Conservation (phyloP, 92 coral and sea anemone genomes). For the Phymanthus crucifer region DNA sequence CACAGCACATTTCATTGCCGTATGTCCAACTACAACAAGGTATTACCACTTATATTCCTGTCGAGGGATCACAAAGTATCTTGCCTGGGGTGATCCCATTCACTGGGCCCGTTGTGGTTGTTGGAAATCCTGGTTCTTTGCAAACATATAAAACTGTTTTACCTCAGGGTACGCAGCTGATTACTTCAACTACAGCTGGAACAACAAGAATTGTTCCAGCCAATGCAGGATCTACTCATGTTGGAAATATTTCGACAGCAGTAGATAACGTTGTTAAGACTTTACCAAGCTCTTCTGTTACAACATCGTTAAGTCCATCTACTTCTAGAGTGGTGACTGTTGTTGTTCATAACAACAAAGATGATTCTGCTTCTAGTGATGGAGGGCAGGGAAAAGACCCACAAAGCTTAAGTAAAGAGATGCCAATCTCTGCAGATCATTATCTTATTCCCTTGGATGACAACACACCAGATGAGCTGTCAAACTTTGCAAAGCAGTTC, state of each 20-base stretch:
- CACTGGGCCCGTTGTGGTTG: conserved; percentile 30
- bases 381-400: background rate
- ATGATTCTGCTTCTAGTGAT: background rate
- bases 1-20: conserved; percentile 19
- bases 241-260: conserved; percentile 20
- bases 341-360: conserved; percentile 26
- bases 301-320: conserved; percentile 9
- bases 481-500: conserved; percentile 76
- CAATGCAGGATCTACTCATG: conserved; percentile 11
- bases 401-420: background rate
- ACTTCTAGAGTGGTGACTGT: conserved; percentile 20
- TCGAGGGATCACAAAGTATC: conserved; percentile 30
- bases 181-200: conserved; percentile 40
- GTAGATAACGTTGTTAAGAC: conserved; percentile 10
- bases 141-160: conserved; percentile 42
- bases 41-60: conserved; percentile 34
- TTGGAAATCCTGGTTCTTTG: conserved; percentile 24
- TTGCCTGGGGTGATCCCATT: conserved; percentile 34
- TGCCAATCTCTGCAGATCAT: background rate
- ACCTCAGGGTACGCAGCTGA: conserved; percentile 42
- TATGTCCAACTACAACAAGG: conserved; percentile 20
- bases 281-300: conserved; percentile 15
- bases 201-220: conserved; percentile 38
- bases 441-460: conserved; percentile 18
- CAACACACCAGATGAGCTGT: conserved; percentile 59